Evolutionary conservation across 2,888 invertebrate species (phyloP).

Genomic region (Drosophila mimica): DNA sequence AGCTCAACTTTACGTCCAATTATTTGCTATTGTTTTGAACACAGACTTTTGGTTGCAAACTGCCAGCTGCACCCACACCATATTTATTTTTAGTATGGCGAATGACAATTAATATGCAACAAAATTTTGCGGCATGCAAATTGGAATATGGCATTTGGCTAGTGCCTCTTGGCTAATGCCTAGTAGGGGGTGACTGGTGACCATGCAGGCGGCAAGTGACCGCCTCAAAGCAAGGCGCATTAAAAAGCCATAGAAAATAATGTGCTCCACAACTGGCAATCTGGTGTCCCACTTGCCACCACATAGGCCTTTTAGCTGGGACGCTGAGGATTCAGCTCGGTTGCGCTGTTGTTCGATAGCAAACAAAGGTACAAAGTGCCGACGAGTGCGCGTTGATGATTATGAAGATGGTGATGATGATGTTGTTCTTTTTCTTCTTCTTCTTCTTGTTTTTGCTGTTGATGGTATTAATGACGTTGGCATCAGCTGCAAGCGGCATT

Average conservation of each 20-base stretch:
- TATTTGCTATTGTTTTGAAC: slow-evolving; percentile 20
- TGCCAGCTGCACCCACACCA: background rate
- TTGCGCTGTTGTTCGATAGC: slow-evolving; percentile 41
- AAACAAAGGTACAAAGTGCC: slow-evolving; percentile 50
- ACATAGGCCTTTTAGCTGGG: slow-evolving; percentile 35
- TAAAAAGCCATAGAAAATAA: slow-evolving; percentile 37
- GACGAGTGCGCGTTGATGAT: slow-evolving; percentile 37
- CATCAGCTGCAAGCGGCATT: slow-evolving; percentile 36
- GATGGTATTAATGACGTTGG: slow-evolving; percentile 5
- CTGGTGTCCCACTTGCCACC: slow-evolving; percentile 11
- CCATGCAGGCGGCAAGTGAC: slow-evolving; percentile 18
- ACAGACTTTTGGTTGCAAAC: slow-evolving; percentile 8
- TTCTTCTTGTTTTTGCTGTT: no score
- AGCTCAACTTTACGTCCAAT: slow-evolving; percentile 17
- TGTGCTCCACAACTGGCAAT: slow-evolving; percentile 13
- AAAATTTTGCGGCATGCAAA: slow-evolving; percentile 55
- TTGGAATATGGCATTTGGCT: slow-evolving; percentile 38
- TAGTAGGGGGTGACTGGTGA: background rate
- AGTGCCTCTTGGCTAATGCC: slow-evolving; percentile 10
- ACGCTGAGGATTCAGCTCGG: slow-evolving; percentile 8
- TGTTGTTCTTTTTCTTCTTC: slow-evolving; percentile 8
- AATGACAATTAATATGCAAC: slow-evolving; percentile 56
- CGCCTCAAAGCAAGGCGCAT: slow-evolving; percentile 42
- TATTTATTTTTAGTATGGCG: slow-evolving; percentile 36
- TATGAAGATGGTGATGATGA: slow-evolving; percentile 9